Percentiles rank a stretch among this genome's conserved stretches.
Conservation (phyloP, 2,113 vertebrate species). For the Centrocercus urophasianus region DNA sequence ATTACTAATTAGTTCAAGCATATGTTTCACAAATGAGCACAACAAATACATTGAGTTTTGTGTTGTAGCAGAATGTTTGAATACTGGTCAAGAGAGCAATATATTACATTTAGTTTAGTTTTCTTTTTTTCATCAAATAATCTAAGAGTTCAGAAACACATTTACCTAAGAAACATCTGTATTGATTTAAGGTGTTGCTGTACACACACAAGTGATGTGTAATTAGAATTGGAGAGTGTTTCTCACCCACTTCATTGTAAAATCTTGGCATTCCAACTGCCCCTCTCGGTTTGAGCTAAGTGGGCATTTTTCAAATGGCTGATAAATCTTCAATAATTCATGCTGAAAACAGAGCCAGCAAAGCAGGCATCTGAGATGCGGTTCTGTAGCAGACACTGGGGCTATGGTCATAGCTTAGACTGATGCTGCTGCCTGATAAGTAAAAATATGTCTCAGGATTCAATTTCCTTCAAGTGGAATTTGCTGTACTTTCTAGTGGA, state of each 20-base stretch:
- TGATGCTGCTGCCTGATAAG: neutral
- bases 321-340: neutral
- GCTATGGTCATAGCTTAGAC: neutral
- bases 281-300: neutral
- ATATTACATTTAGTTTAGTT: neutral
- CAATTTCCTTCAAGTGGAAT: neutral
- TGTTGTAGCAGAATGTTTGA: neutral
- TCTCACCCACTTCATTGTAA: rapidly evolving
- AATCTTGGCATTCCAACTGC: neutral
- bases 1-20: neutral
- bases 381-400: rapidly evolving
- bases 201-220: neutral
- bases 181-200: neutral
- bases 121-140: neutral
- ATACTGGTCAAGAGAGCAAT: neutral
- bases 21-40: neutral
- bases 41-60: neutral
- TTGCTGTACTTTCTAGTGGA: neutral
- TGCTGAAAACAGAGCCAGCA: neutral
- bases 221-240: neutral
- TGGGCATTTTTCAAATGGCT: neutral
- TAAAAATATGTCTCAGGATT: neutral
- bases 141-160: neutral
- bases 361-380: neutral
- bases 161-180: neutral